A percentile compares a stretch with the other conserved stretches of the same genome.
Conservation (phyloP, 2,113 vertebrate genomes). For the Notothenia coriiceps region DNA sequence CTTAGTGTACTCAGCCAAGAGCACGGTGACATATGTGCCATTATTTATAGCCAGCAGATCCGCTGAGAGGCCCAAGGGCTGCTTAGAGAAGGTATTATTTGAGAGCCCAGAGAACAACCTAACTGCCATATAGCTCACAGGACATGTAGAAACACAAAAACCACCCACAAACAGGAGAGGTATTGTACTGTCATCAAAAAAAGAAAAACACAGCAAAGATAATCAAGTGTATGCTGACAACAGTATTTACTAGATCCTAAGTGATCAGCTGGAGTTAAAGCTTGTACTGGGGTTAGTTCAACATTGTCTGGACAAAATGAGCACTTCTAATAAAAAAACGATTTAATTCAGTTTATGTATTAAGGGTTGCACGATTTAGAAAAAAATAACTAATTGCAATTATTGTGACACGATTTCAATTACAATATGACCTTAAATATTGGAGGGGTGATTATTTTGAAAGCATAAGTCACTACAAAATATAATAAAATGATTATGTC, state of each 20-base stretch:
- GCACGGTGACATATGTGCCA: constrained; percentile 71
- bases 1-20: constrained; percentile 64
- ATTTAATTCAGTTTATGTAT: no score
- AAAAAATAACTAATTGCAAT: no score
- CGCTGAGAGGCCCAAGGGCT: constrained; percentile 64
- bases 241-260: constrained; percentile 6
- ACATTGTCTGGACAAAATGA: no score
- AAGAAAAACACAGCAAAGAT: constrained; percentile 9
- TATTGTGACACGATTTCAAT: no score
- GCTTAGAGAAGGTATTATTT: constrained; percentile 72
- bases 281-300: background rate
- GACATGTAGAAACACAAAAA: constrained; percentile 25
- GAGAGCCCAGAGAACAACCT: constrained; percentile 61
- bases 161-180: constrained; percentile 19
- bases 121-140: constrained; percentile 19
- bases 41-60: constrained; percentile 80
- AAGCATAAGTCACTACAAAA: no score
- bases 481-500: no score
- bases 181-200: constrained; percentile 16
- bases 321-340: no score
- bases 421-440: no score
- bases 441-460: no score
- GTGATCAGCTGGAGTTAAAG: background rate
- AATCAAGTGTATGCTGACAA: background rate
- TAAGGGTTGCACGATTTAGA: no score